phyloP scores from a whole-genome alignment of 2,888 invertebrate genomes.

The Druceiella hillmani region DNA sequence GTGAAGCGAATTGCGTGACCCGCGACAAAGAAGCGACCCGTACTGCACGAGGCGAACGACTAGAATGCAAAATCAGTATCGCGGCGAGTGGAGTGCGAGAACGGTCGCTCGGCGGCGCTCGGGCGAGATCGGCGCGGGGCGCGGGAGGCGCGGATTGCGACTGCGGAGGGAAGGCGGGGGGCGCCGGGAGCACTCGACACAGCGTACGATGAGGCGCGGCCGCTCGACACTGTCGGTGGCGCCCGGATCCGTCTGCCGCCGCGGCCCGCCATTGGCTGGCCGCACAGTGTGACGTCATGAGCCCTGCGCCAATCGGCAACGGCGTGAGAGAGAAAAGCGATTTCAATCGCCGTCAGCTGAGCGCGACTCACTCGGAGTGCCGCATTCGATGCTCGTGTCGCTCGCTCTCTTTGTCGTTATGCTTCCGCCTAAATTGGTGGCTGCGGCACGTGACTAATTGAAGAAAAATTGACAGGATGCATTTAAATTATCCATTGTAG shows the following conservation, averaged over 20 bases:
- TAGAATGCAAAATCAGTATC: conserved; percentile 46
- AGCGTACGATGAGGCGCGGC: conserved; percentile 43
- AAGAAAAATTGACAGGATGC: no score
- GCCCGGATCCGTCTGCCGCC: conserved; percentile 38
- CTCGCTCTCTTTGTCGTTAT: no score
- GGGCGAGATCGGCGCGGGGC: conserved; percentile 8
- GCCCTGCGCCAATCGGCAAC: conserved; percentile 34
- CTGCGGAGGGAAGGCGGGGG: conserved; percentile 32
- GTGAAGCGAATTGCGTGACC: no score
- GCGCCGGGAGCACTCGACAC: conserved; percentile 34
- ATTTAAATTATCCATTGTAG: no score
- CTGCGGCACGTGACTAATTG: no score
- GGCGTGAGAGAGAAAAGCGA: conserved; percentile 19
- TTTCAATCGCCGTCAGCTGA: background rate
- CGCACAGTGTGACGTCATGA: conserved; percentile 40
- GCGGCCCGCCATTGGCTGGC: conserved; percentile 42
- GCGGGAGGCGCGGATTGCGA: background rate
- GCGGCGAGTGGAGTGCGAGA: conserved; percentile 45
- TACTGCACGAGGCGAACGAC: conserved; percentile 52
- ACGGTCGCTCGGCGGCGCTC: conserved; percentile 37
- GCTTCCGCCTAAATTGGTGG: no score
- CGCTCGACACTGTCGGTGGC: conserved; percentile 44
- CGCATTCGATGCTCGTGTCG: no score
- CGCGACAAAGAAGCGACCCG: conserved; percentile 51
- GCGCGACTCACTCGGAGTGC: no score